Conservation (phyloP, 2,888 invertebrate genomes). For the Orthosia gracilis region DNA sequence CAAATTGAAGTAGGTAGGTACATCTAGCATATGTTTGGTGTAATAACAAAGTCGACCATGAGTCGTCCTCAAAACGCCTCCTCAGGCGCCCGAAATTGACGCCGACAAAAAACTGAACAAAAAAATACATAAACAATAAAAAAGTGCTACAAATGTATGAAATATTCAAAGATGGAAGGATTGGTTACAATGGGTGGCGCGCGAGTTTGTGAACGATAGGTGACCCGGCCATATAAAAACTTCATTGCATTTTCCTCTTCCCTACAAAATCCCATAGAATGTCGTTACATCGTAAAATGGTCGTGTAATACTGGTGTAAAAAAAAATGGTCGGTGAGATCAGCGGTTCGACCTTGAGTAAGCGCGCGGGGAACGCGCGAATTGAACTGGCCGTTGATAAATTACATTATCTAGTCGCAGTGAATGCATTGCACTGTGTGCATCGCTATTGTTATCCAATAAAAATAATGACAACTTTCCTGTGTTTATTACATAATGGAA, state of each 20-base stretch:
- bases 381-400: slow-evolving; percentile 80
- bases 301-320: slow-evolving; percentile 78
- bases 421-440: slow-evolving; percentile 16
- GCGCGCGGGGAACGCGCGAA: slow-evolving; percentile 73
- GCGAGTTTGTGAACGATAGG: slow-evolving; percentile 70
- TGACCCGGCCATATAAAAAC: slow-evolving; percentile 68
- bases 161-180: slow-evolving; percentile 81
- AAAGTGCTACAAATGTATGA: slow-evolving; percentile 74
- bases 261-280: slow-evolving; percentile 57
- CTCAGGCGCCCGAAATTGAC: slow-evolving; percentile 81
- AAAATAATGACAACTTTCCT: background rate
- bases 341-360: slow-evolving; percentile 82
- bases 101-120: slow-evolving; percentile 77
- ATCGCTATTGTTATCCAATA: slow-evolving; percentile 3
- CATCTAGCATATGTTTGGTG: slow-evolving; percentile 29
- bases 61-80: slow-evolving; percentile 71
- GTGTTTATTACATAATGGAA: background rate
- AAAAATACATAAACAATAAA: slow-evolving; percentile 65
- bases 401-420: slow-evolving; percentile 17
- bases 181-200: slow-evolving; percentile 72
- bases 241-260: slow-evolving; percentile 41
- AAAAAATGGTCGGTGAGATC: slow-evolving; percentile 88
- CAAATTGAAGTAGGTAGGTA: slow-evolving; percentile 19
- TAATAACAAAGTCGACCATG: slow-evolving; percentile 62
- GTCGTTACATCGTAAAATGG: slow-evolving; percentile 72